Conservation (phyloP, 2,797 vertebrate genomes). For the Ctenochaetus hawaiiensis region DNA sequence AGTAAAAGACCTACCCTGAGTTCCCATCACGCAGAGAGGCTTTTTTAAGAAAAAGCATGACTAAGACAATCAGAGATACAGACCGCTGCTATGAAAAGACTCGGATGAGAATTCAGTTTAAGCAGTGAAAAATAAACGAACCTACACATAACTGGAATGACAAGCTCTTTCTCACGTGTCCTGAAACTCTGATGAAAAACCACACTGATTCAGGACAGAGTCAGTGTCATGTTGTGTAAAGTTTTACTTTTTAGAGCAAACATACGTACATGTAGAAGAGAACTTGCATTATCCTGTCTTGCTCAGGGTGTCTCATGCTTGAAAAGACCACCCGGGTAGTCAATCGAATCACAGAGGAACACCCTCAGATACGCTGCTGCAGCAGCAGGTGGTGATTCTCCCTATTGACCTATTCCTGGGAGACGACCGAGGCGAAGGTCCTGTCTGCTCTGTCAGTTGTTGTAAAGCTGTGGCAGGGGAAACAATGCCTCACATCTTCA, state of each 20-base stretch:
- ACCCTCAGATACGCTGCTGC: slow-evolving; percentile 18
- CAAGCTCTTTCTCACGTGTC: too few species aligned
- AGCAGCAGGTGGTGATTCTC: slow-evolving; percentile 66
- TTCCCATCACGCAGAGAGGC: slow-evolving; percentile 11
- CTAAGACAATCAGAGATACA: slow-evolving; percentile 28
- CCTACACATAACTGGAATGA: background rate
- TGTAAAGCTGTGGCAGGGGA: slow-evolving; percentile 15
- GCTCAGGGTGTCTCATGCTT: background rate
- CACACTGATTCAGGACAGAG: background rate
- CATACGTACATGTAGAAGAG: background rate
- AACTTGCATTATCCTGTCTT: slow-evolving; percentile 12
- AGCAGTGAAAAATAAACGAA: slow-evolving; percentile 19
- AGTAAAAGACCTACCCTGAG: background rate
- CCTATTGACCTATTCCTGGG: slow-evolving; percentile 52
- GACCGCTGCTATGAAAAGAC: slow-evolving; percentile 20
- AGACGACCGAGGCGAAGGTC: slow-evolving; percentile 35
- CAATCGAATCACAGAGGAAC: slow-evolving; percentile 10
- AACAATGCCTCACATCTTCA: slow-evolving; percentile 57
- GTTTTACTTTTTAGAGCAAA: too few species aligned
- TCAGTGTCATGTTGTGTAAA: too few species aligned
- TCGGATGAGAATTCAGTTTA: slow-evolving; percentile 26
- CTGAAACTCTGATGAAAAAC: too few species aligned
- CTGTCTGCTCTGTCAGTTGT: slow-evolving; percentile 51
- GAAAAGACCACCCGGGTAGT: slow-evolving; percentile 8
- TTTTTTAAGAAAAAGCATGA: slow-evolving; percentile 10